Conservation (phyloP, 2,797 vertebrate species). For the Anabacerthia variegaticeps region DNA sequence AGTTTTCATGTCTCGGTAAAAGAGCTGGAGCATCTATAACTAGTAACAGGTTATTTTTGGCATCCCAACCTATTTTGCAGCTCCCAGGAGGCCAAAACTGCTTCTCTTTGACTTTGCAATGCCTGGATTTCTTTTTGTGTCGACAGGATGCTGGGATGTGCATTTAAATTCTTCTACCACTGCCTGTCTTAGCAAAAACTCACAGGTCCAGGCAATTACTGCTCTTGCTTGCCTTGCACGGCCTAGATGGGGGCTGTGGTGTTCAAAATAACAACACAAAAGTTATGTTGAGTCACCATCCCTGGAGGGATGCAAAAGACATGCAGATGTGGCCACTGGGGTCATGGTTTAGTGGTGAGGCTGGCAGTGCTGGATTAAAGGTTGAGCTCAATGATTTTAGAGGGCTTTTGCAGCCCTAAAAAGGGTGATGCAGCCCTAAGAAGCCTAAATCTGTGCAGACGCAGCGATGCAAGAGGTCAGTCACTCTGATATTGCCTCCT, state of each 20-base stretch:
- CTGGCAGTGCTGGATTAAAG: neutral
- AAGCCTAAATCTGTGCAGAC: neutral
- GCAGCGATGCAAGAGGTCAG: rapidly evolving
- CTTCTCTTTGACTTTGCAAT: slow-evolving; percentile 66
- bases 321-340: neutral
- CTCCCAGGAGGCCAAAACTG: slow-evolving; percentile 44
- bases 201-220: neutral
- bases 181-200: neutral
- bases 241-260: neutral
- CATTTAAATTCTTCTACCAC: slow-evolving; percentile 28
- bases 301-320: neutral
- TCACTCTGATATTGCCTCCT: neutral
- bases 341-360: neutral
- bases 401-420: neutral
- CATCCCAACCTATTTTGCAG: slow-evolving; percentile 67
- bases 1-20: slow-evolving; percentile 18
- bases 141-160: slow-evolving; percentile 26
- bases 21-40: slow-evolving; percentile 59
- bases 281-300: neutral
- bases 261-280: neutral
- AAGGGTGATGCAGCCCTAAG: neutral
- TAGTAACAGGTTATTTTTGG: slow-evolving; percentile 70
- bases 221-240: neutral
- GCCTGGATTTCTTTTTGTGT: slow-evolving; percentile 42
- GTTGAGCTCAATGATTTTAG: neutral